Base-by-base conservation (phyloP, 2,113 vertebrate genomes). In the Trachemys scripta region DNA sequence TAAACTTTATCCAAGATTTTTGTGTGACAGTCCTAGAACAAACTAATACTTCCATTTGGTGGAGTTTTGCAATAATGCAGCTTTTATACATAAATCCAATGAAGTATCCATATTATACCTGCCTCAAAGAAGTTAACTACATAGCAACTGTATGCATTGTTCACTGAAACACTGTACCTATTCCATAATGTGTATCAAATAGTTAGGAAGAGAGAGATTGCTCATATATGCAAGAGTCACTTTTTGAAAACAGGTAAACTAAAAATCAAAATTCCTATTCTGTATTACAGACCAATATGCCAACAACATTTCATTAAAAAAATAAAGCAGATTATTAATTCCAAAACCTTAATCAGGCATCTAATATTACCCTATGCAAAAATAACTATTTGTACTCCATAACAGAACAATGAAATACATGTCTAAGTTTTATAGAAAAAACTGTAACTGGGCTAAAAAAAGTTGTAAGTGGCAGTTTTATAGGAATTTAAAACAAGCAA, bases 381-480 rank as follows among this genome's bases (percentile, higher is more conserved):
- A 4, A 12, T 80, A 25, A 20, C 17, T 10, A 75, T 19, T 62
- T 27, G 6, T 72, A 56, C 0, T 72, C 9, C 82, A 27, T 12
- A 90, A 89, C 14, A 87, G 11, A 88, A 88, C 35, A 69, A 69
- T 69, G n/a, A 69, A 69, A 69, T n/a, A n/a, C 35, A 69, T 10
- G 31, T 7, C 50, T 0, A 87, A 8, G 22, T 50, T 90, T 59
- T 82, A 84, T 3, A 80, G 82, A 88, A 91, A 83, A 20, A 0
- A 6, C 5, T 14, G 2, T 0, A 93, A 69, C 65, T 69, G 25
- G 20, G n/a, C 4, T 82, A 53, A 49, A 24, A 42, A 12, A 75
- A 20, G 65, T 65, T 57, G 42, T 72, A 38, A 82, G n/a, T 5
- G 5, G 42, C 51, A 84, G 0, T 17, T 90, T 92, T 6, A 27